Percentiles rank a stretch among this genome's conserved stretches.
phyloP scores from a whole-genome alignment of 2,888 invertebrate genomes.

The Epinotia nisella region DNA sequence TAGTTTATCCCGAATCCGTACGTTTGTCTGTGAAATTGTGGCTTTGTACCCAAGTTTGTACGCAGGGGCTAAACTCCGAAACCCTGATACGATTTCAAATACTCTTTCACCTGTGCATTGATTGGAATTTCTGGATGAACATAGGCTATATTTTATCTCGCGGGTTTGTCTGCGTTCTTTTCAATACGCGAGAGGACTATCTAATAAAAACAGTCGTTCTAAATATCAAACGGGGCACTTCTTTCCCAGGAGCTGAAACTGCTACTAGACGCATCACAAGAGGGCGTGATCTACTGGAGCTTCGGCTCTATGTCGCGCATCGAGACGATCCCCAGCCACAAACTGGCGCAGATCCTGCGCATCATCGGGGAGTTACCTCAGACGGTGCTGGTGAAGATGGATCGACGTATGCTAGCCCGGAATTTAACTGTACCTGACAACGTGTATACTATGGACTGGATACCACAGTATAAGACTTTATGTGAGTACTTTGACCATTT shows the following conservation, averaged over 20 bases:
- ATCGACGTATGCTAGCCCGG: conserved; percentile 72
- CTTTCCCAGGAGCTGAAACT: conserved; percentile 70
- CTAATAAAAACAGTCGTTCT: no score
- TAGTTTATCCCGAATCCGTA: no score
- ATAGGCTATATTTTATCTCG: no score
- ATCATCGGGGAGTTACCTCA: conserved; percentile 81
- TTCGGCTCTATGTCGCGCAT: conserved; percentile 85
- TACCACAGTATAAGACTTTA: conserved; percentile 82
- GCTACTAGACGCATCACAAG: conserved; percentile 72
- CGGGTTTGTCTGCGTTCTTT: no score
- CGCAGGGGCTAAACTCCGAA: no score
- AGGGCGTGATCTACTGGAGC: conserved; percentile 85
- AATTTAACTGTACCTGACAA: conserved; percentile 80
- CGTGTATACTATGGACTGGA: conserved; percentile 80
- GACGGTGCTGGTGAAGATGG: conserved; percentile 83
- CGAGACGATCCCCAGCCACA: conserved; percentile 80
- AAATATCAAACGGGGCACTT: conserved; percentile 4
- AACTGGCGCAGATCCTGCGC: conserved; percentile 75
- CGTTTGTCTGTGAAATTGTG: no score
- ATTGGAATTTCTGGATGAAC: no score
- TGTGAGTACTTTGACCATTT: conserved; percentile 65
- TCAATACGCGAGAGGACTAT: no score
- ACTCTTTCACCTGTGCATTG: no score
- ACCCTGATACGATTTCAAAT: no score
- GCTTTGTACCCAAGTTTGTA: no score